These are phyloP conservation scores for Odontesthes bonariensis DNA, from an alignment of 2,113 vertebrate genomes.

Conservation along the genomic window DNA sequence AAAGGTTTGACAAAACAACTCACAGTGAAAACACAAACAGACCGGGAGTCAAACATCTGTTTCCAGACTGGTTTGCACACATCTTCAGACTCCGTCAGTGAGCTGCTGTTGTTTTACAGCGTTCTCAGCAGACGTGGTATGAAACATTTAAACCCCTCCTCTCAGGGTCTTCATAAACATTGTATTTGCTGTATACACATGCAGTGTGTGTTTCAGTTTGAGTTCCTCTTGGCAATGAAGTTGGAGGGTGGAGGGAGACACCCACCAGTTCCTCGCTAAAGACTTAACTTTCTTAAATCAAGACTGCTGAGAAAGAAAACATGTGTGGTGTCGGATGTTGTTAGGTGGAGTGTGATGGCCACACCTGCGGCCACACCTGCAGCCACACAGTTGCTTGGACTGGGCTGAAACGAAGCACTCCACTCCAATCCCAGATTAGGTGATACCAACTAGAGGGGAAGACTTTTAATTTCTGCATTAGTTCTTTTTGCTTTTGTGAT, in stretches of 20 bases:
- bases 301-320: not conserved
- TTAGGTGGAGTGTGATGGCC: no score
- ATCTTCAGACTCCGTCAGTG: not conserved
- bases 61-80: not conserved
- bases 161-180: not conserved
- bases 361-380: no score
- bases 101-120: not conserved
- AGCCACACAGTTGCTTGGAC: no score
- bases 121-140: not conserved
- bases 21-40: not conserved
- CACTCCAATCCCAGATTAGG: no score
- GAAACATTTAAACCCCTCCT: not conserved
- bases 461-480: no score
- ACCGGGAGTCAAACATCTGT: not conserved
- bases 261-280: not conserved
- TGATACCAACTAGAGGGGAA: no score
- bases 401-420: no score
- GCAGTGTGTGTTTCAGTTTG: constrained; percentile 10
- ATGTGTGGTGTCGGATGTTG: not conserved
- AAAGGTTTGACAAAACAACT: not conserved
- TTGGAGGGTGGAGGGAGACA: not conserved
- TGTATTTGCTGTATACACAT: not conserved
- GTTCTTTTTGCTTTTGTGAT: no score
- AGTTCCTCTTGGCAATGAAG: not conserved
- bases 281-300: constrained; percentile 13